Conservation (phyloP, 2,888 invertebrate genomes). For the Ichneumoninae sp. region DNA sequence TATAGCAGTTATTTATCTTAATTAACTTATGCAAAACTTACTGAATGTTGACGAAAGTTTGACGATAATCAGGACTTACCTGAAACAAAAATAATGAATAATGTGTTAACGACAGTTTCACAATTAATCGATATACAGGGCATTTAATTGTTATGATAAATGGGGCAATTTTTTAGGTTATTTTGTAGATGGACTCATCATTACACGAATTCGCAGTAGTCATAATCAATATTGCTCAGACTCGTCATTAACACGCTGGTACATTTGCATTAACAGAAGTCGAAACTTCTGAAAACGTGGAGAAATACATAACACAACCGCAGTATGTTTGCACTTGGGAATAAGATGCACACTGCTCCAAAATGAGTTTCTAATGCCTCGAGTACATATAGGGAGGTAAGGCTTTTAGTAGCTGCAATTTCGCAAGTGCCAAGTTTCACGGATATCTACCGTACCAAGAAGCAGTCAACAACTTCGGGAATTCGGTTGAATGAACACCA, state of each 20-base stretch:
- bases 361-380: slow-evolving; percentile 1
- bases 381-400: background rate
- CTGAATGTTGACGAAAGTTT: slow-evolving; percentile 29
- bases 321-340: background rate
- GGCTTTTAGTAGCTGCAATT: background rate
- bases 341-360: background rate
- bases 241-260: background rate
- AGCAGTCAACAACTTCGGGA: slow-evolving; percentile 28
- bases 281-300: background rate
- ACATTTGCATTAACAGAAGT: background rate
- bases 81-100: slow-evolving; percentile 11
- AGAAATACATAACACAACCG: background rate
- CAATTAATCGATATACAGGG: background rate
- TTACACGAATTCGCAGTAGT: background rate
- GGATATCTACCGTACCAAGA: background rate
- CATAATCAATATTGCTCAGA: background rate
- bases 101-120: background rate
- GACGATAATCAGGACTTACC: slow-evolving; percentile 50
- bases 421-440: background rate
- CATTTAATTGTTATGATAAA: background rate
- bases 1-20: background rate
- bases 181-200: background rate
- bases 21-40: slow-evolving; percentile 39
- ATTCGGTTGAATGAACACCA: slow-evolving; percentile 21
- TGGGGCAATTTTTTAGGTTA: background rate